phyloP scores from a whole-genome alignment of 2,113 vertebrate genomes.

The Dicrurus megarhynchus region DNA sequence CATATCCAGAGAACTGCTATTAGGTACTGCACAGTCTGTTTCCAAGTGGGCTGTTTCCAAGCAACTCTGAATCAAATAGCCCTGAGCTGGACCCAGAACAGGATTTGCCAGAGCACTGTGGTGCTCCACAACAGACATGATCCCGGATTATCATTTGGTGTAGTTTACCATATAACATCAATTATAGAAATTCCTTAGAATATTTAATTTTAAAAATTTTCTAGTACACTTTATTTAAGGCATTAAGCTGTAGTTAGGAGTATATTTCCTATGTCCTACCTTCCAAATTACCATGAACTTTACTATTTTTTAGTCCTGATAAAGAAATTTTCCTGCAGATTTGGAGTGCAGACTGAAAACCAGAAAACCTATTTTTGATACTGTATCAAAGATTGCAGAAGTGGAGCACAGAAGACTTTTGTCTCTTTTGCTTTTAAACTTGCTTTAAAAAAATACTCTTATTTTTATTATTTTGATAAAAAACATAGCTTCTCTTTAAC shows the following conservation, averaged over 20 bases:
- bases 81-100: background rate
- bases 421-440: background rate
- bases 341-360: background rate
- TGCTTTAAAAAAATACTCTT: background rate
- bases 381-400: background rate
- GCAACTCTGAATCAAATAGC: background rate
- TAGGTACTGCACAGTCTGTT: background rate
- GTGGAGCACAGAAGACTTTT: background rate
- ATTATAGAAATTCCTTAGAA: background rate
- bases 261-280: background rate
- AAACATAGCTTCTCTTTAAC: background rate
- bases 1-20: background rate
- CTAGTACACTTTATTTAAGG: background rate
- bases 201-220: background rate
- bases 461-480: background rate
- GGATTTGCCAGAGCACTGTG: background rate
- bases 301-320: background rate
- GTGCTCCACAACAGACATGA: background rate
- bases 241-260: background rate
- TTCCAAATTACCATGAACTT: background rate
- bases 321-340: background rate
- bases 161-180: background rate
- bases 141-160: background rate
- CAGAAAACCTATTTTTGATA: background rate
- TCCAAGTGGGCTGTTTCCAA: background rate